These are phyloP conservation scores for Agrochola lota DNA, from an alignment of 2,888 invertebrate genomes.

Conservation along the genomic window DNA sequence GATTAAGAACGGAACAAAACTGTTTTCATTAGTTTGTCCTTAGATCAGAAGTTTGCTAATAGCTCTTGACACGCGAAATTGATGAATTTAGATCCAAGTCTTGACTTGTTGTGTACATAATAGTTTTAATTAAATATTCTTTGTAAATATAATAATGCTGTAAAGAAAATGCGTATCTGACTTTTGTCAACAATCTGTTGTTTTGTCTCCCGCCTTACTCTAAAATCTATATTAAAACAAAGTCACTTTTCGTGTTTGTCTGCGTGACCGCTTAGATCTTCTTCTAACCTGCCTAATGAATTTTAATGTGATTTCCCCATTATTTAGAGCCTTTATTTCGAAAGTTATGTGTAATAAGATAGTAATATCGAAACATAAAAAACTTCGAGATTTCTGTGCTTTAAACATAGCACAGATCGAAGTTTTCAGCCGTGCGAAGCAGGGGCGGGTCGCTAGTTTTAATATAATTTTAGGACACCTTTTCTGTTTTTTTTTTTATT, in stretches of 20 bases:
- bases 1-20: conserved; percentile 65
- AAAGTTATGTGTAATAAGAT: not conserved
- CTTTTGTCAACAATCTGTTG: not conserved
- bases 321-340: not conserved
- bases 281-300: not conserved
- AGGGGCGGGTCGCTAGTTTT: too few relatives aligned
- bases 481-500: not conserved
- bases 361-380: too few relatives aligned
- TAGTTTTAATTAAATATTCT: not conserved
- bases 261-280: not conserved
- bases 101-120: conserved; percentile 1
- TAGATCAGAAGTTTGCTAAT: conserved; percentile 63
- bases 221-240: not conserved
- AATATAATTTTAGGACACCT: not conserved
- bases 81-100: conserved; percentile 13
- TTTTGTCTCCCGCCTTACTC: not conserved
- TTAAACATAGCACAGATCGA: not conserved
- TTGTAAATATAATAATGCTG: not conserved
- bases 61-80: conserved; percentile 39
- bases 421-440: too few relatives aligned
- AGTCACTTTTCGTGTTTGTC: not conserved
- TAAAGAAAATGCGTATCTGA: not conserved
- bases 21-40: conserved; percentile 63
- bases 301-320: not conserved
- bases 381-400: too few relatives aligned